phyloP scores from a whole-genome alignment of 2,797 vertebrate genomes.

The Hafferia zeledoni region DNA sequence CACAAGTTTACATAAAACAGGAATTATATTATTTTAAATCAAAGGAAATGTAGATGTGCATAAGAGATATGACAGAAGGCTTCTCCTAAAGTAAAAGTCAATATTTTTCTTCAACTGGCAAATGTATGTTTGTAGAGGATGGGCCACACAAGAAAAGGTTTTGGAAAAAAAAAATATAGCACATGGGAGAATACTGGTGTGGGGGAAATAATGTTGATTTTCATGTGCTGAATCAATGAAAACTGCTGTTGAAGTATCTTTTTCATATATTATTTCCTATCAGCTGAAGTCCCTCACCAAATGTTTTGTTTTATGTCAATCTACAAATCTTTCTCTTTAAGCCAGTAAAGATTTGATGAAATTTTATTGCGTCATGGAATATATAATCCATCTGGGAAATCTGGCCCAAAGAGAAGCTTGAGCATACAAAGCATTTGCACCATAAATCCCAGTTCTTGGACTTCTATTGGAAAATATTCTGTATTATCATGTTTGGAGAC shows the following conservation, averaged over 20 bases:
- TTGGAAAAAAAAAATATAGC: neutral
- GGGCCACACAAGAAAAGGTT: neutral
- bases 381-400: neutral
- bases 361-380: neutral
- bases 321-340: neutral
- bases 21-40: neutral
- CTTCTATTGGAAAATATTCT: neutral
- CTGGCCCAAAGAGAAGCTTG: neutral
- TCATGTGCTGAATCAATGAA: neutral
- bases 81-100: neutral
- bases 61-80: neutral
- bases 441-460: neutral
- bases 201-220: neutral
- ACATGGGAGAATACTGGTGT: neutral
- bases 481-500: neutral
- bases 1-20: neutral
- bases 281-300: neutral
- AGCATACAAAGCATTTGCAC: neutral
- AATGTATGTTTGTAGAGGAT: neutral
- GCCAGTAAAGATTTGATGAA: neutral
- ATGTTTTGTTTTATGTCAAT: neutral
- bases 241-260: neutral
- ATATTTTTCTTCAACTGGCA: neutral
- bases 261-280: neutral
- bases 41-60: neutral